phyloP scores from a whole-genome alignment of 2,113 vertebrate genomes.

The Clarias batrachus region DNA sequence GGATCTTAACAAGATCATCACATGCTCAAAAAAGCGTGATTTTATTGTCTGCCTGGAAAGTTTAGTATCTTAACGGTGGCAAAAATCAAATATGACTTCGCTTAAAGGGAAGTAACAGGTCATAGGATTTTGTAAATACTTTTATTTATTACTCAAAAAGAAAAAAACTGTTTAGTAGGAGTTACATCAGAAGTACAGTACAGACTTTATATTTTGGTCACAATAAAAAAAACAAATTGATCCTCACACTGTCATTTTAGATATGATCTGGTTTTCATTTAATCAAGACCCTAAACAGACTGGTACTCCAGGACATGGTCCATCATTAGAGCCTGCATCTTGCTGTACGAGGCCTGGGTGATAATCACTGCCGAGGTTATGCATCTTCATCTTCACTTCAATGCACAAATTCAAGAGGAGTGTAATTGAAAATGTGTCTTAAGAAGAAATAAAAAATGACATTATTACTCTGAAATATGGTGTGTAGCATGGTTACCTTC shows the following conservation, averaged over 20 bases:
- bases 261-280: slow-evolving; percentile 9
- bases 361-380: neutral
- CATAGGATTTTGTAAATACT: neutral
- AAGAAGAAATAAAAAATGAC: neutral
- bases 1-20: slow-evolving; percentile 51
- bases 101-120: neutral
- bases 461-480: neutral
- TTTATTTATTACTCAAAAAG: neutral
- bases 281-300: neutral
- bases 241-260: slow-evolving; percentile 21
- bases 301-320: slow-evolving; percentile 6
- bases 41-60: slow-evolving; percentile 58
- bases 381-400: neutral
- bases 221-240: neutral
- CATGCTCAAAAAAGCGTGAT: slow-evolving; percentile 68
- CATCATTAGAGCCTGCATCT: neutral
- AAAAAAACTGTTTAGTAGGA: neutral
- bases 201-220: neutral
- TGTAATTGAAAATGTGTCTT: neutral
- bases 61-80: slow-evolving; percentile 33
- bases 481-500: slow-evolving; percentile 12
- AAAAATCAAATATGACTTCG: slow-evolving; percentile 17
- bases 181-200: neutral
- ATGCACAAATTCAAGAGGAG: neutral
- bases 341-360: neutral